Evolutionary conservation across 2,113 vertebrate species (phyloP).

Genomic region (Strigops habroptila): DNA sequence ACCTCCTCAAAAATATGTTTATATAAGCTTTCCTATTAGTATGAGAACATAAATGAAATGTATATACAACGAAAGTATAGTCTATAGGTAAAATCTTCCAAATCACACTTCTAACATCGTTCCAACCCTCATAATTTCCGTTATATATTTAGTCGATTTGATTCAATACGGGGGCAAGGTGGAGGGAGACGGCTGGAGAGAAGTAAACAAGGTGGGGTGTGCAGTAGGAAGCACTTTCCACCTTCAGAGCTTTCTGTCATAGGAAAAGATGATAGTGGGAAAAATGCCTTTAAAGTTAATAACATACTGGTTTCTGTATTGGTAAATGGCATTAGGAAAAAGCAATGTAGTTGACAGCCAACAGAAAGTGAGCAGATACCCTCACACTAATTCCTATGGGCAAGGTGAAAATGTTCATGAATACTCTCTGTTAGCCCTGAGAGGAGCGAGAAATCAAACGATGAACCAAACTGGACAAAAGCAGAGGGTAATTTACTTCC

Average conservation of each 20-base stretch:
- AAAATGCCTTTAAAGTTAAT: not conserved
- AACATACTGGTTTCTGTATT: not conserved
- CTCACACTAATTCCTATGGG: not conserved
- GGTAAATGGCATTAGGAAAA: not conserved
- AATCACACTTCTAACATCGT: not conserved
- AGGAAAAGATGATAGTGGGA: not conserved
- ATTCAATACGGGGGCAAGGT: not conserved
- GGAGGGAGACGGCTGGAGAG: not conserved
- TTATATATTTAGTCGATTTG: not conserved
- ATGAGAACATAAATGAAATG: not conserved
- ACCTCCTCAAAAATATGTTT: not conserved
- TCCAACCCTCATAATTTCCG: not conserved
- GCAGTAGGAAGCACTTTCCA: not conserved
- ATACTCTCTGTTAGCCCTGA: not conserved
- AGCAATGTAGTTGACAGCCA: not conserved
- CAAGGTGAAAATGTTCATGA: not conserved
- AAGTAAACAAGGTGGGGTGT: not conserved
- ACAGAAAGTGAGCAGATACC: not conserved
- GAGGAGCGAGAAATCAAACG: not conserved
- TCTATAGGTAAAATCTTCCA: not conserved
- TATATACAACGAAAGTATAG: not conserved
- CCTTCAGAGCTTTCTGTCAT: not conserved
- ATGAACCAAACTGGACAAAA: not conserved
- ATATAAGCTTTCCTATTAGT: not conserved
- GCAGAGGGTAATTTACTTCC: not conserved